Conservation (phyloP, 2,888 invertebrate species). For the Stenodera caucasica region DNA sequence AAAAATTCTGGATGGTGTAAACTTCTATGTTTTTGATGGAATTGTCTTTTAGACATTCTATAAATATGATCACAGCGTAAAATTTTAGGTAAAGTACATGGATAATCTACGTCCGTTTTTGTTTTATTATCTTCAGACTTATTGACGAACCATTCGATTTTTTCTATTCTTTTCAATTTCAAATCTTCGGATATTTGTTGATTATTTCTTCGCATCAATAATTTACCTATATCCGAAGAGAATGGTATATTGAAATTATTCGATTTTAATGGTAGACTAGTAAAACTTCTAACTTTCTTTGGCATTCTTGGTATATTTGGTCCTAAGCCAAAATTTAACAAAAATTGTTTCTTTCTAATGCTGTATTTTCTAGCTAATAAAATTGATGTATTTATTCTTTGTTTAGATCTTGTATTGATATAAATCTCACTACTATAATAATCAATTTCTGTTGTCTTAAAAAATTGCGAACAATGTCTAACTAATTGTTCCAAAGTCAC, state of each 20-base stretch:
- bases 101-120: constrained; percentile 21
- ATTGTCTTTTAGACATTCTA: constrained; percentile 39
- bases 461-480: constrained; percentile 9
- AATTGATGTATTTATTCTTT: neutral
- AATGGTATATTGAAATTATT: constrained; percentile 40
- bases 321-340: neutral
- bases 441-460: neutral
- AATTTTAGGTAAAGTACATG: too few relatives aligned
- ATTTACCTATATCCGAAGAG: constrained; percentile 45
- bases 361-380: neutral
- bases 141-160: constrained; percentile 45
- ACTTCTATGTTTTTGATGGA: constrained; percentile 28
- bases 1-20: constrained; percentile 27
- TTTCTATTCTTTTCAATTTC: constrained; percentile 38
- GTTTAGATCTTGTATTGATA: neutral
- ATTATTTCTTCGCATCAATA: constrained; percentile 36
- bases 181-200: constrained; percentile 37
- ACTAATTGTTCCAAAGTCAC: constrained; percentile 30
- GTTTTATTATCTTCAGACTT: constrained; percentile 18
- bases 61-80: constrained; percentile 23
- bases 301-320: neutral
- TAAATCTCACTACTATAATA: neutral
- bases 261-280: neutral
- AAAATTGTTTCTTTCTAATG: neutral
- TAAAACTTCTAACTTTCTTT: neutral